phyloP scores from a whole-genome alignment of 2,113 vertebrate genomes.

The Trichechus manatus region DNA sequence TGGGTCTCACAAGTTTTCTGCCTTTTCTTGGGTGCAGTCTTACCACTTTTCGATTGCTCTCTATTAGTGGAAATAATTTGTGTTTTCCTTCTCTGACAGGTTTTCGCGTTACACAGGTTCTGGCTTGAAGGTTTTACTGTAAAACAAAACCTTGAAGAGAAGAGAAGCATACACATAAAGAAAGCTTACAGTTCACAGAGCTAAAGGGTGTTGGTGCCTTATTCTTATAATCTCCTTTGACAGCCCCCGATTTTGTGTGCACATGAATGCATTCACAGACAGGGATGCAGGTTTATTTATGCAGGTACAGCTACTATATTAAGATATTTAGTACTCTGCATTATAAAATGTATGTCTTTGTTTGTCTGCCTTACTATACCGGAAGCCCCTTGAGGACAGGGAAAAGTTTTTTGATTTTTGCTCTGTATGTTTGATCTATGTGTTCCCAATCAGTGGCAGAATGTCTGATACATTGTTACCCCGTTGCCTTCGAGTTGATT shows the following conservation, averaged over 20 bases:
- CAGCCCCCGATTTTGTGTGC: not conserved
- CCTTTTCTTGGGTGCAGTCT: no score
- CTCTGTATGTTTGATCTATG: not conserved
- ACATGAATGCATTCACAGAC: not conserved
- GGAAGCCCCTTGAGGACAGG: not conserved
- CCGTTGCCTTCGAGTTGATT: no score
- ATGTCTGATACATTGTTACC: not conserved
- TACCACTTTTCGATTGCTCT: no score
- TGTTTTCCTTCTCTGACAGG: no score
- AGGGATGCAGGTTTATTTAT: not conserved
- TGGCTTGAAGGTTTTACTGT: no score
- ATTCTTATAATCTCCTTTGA: not conserved
- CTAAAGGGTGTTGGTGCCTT: not conserved
- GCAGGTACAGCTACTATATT: not conserved
- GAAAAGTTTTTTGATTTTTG: not conserved
- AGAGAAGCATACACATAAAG: not conserved
- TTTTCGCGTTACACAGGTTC: no score
- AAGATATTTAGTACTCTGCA: not conserved
- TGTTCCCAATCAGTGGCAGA: not conserved
- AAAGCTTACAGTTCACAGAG: not conserved
- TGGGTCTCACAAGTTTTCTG: no score
- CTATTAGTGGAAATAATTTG: no score
- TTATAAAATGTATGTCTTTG: not conserved
- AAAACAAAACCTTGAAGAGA: not conserved
- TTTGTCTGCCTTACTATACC: not conserved